Base-by-base conservation (phyloP, 2,113 vertebrate genomes). In the Abramis brama region DNA sequence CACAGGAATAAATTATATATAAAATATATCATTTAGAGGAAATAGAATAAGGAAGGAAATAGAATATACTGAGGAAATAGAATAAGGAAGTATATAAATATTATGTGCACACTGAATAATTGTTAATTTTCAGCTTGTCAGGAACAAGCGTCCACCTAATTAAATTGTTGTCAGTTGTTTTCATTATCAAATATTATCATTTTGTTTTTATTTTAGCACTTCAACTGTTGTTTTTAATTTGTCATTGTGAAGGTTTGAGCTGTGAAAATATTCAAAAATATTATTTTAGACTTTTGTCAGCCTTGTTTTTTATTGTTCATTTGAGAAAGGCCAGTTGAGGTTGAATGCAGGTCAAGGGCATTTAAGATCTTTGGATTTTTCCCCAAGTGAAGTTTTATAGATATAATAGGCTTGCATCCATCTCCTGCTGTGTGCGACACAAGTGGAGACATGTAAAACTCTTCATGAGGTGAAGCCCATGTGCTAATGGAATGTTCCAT, bases 401-500 rank as follows among this genome's bases (percentile, higher is more conserved):
- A 17, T 71, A 27, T 55, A 30, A 81, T 55, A 73, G 80, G 80
- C 45, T 25, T 55, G n/a, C n/a, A 82, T 84, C 5, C 78, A 84
- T 71, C 23, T 47, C 43, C 47, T 68, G 43, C 43, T 68, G 50
- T 60, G 64, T 84, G 73, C 76, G 84, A 82, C 78, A 60, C 55
- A 45, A 84, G 64, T 33, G 39, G 76, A 79, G 74, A 79, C 77
- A 50, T 68, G 80, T 86, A 86, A 85, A 87, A 85, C 33, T 73
- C n/a, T 50, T 25, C 43, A 71, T 47, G 7, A 87, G 75, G 70
- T 78, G 81, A 73, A 85, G 68, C 50, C 50, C 21, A 25, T 78
- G 75, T 79, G 75, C 64, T 86, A 86, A 87, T 85, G 86, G 79
- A 90, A 85, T 86, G 79, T 88, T 73, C 82, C 82, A 30, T 86